phyloP scores from a whole-genome alignment of 2,797 vertebrate species.

The Molossus molossus region DNA sequence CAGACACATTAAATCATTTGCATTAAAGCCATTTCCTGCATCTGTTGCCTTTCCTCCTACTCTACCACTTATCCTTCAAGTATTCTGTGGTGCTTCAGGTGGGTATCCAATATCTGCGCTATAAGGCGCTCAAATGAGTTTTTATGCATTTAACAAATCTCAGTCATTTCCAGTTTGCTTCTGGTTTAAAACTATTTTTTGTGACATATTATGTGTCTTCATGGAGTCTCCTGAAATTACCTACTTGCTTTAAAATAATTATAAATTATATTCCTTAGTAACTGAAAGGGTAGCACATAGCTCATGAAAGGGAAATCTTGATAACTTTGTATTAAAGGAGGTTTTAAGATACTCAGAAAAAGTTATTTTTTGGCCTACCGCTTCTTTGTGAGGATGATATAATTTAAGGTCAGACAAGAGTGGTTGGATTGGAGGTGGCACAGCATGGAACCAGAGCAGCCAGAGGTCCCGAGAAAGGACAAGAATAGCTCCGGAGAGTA shows the following conservation, averaged over 20 bases:
- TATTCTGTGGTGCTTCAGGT: neutral
- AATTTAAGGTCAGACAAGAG: neutral
- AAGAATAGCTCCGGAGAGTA: neutral
- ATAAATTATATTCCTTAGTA: neutral
- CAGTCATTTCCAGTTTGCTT: neutral
- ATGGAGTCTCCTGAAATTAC: constrained; percentile 36
- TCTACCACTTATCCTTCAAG: neutral
- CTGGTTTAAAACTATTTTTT: constrained; percentile 41
- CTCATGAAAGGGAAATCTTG: neutral
- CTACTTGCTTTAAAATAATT: constrained; percentile 50
- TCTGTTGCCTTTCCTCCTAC: neutral
- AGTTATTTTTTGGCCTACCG: neutral
- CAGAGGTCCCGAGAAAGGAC: neutral
- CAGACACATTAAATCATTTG: neutral
- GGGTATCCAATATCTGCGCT: neutral
- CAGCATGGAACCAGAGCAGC: neutral
- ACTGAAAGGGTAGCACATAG: neutral
- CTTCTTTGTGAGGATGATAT: neutral
- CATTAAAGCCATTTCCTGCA: neutral
- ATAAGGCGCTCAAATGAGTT: neutral
- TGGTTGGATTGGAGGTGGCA: neutral
- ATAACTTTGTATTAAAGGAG: neutral
- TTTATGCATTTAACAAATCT: neutral
- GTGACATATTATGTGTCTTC: neutral
- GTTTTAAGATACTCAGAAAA: constrained; percentile 20